These are phyloP conservation scores for Drosophila ohnishii DNA, from an alignment of 1,140 invertebrate genomes.

Conservation along the genomic window DNA sequence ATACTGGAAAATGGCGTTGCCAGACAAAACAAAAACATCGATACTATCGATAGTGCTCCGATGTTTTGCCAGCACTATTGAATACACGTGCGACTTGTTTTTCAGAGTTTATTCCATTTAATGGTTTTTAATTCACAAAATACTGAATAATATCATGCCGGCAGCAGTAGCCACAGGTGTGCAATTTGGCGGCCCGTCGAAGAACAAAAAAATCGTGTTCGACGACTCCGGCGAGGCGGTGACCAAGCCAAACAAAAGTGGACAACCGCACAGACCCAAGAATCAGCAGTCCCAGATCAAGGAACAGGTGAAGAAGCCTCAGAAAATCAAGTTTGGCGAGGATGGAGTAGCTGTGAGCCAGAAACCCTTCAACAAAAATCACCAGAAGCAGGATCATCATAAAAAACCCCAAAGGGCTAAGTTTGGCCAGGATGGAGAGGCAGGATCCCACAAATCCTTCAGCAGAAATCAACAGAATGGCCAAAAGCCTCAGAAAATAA, in stretches of 20 bases:
- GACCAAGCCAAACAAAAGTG: slow-evolving; percentile 33
- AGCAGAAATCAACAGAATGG: slow-evolving; percentile 8
- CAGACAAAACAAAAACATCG: neutral
- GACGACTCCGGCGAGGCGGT: slow-evolving; percentile 69
- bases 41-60: neutral
- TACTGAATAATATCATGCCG: slow-evolving; percentile 54
- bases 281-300: slow-evolving; percentile 22
- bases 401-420: slow-evolving; percentile 44
- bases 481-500: slow-evolving; percentile 60
- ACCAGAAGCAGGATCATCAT: slow-evolving; percentile 21
- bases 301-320: slow-evolving; percentile 35
- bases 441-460: neutral
- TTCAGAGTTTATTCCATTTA: slow-evolving; percentile 26
- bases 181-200: slow-evolving; percentile 48
- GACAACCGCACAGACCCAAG: slow-evolving; percentile 24
- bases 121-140: slow-evolving; percentile 23
- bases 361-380: slow-evolving; percentile 19
- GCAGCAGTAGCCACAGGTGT: slow-evolving; percentile 55
- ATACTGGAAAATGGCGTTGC: too few species aligned
- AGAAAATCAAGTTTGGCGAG: slow-evolving; percentile 33
- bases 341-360: slow-evolving; percentile 4
- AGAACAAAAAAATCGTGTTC: slow-evolving; percentile 78
- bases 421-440: slow-evolving; percentile 35
- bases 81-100: slow-evolving; percentile 52
- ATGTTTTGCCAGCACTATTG: too few species aligned